Evolutionary conservation across 2,113 vertebrate genomes (phyloP).

Genomic region (Mus spicilegus): DNA sequence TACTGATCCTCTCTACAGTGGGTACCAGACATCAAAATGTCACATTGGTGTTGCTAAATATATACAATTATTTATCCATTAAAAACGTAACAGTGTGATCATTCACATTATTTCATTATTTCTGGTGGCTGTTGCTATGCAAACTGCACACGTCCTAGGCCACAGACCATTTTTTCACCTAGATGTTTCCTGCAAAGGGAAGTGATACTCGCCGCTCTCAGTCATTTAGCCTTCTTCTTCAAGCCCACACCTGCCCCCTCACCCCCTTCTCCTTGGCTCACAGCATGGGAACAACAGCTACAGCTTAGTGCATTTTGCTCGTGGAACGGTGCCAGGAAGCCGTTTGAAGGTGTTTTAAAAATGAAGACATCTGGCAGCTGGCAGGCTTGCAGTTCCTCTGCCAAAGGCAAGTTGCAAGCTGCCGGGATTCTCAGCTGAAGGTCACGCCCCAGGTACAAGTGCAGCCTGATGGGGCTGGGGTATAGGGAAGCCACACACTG

Average conservation of each 20-base stretch:
- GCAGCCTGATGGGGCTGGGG: conserved; percentile 84
- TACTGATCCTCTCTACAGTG: neutral
- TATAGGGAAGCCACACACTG: conserved; percentile 70
- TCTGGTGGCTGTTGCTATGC: neutral
- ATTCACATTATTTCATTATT: neutral
- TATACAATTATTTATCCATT: neutral
- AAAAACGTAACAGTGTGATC: neutral
- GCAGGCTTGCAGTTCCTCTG: conserved; percentile 88
- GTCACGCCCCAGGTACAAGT: conserved; percentile 87
- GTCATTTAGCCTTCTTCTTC: conserved; percentile 65
- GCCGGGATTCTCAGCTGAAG: conserved; percentile 87
- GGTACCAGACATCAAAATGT: neutral
- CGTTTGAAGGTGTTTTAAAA: conserved; percentile 90
- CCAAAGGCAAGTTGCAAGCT: conserved; percentile 88
- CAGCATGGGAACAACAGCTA: conserved; percentile 85
- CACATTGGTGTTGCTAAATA: neutral
- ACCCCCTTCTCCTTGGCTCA: conserved; percentile 80
- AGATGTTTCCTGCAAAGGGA: neutral
- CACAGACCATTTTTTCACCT: conserved; percentile 36
- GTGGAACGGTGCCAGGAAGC: conserved; percentile 88
- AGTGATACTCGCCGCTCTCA: conserved; percentile 4
- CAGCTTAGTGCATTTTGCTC: conserved; percentile 87
- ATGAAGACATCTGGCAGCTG: conserved; percentile 92
- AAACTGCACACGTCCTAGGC: neutral
- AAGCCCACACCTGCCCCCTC: conserved; percentile 71